These are phyloP conservation scores for Drosophila kohkoa DNA, from an alignment of 1,140 invertebrate genomes.

Conservation along the genomic window DNA sequence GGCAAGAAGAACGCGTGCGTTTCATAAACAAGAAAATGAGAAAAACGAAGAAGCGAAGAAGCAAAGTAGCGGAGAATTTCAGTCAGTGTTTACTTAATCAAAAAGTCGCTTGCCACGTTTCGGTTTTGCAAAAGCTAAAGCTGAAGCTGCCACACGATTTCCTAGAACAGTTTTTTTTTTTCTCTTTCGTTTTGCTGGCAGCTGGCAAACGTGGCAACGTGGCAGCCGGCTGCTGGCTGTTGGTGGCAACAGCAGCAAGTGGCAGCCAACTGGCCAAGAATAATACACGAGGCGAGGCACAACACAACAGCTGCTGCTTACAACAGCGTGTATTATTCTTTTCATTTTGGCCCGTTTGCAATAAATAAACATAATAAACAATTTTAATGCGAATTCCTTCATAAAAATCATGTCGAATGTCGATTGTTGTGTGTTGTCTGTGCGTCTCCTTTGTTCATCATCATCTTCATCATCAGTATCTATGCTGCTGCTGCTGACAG, in stretches of 20 bases:
- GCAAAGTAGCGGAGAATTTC: neutral
- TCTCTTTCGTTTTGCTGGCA: too few relatives aligned
- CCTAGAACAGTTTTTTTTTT: slow-evolving; percentile 10
- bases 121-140: slow-evolving; percentile 14
- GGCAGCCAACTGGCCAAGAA: slow-evolving; percentile 25
- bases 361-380: slow-evolving; percentile 83
- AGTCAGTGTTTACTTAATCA: slow-evolving; percentile 31
- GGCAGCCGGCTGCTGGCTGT: slow-evolving; percentile 10
- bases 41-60: neutral
- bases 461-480: slow-evolving; percentile 19
- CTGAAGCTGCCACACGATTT: slow-evolving; percentile 17
- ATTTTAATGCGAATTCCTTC: slow-evolving; percentile 82
- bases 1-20: slow-evolving; percentile 37
- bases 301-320: slow-evolving; percentile 18
- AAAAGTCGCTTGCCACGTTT: slow-evolving; percentile 31
- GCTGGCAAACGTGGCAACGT: slow-evolving; percentile 15
- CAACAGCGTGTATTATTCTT: slow-evolving; percentile 47
- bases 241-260: slow-evolving; percentile 23
- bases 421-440: neutral
- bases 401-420: slow-evolving; percentile 68
- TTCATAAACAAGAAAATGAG: slow-evolving; percentile 35
- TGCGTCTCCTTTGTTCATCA: slow-evolving; percentile 13
- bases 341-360: slow-evolving; percentile 73
- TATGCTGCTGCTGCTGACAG: slow-evolving; percentile 56
- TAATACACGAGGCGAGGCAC: neutral